Evolutionary conservation across 2,113 vertebrate species (phyloP), one percentile per base, ranked within the genome.

Genomic region (Otus sunia): DNA sequence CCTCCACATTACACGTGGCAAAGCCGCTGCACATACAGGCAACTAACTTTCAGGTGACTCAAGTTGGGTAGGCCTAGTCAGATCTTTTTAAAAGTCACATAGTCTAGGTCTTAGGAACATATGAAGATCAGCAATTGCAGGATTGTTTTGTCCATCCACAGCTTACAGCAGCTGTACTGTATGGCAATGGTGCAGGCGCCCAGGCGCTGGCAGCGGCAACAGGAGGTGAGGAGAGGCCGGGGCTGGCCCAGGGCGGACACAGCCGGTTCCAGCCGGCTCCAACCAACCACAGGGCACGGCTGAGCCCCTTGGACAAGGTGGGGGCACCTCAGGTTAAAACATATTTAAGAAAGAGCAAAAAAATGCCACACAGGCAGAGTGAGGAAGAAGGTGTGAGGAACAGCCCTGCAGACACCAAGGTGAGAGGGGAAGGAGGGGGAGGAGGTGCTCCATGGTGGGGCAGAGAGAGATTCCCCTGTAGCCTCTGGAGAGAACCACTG

Each of bases 241-340:
- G 10, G 39, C 34, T 86, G 69, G 21, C 25, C 36, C 0, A 0
- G 7, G 19, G 26, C 0, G 0, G 41, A 73, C 37, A 68, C 8
- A 63, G 22, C 4, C 0, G 0, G 37, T 4, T 78, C 23, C 4
- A 6, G n/a, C 34, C 0, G 2, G 0, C 52, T 62, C 39, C 71
- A 90, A 7, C 16, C 0, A 3, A 71, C 4, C 13, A 1, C 22
- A 49, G 53, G 67, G 59, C 49, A 53, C 0, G 12, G 30, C 43
- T 26, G 21, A 67, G 37, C n/a, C 27, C 18, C 18, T 19, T 8
- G 21, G 20, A 15, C 12, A 20, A 10, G 17, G 5, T 6, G 5
- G 4, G 1, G 9, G 6, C 6, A 1, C 11, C 27, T 49, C 10
- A 1, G 22, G n/a, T 20, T 36, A 83, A 72, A 89, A 39, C 0